Base-by-base conservation (phyloP, 2,888 invertebrate species). In the Polylopha cassiicola region DNA sequence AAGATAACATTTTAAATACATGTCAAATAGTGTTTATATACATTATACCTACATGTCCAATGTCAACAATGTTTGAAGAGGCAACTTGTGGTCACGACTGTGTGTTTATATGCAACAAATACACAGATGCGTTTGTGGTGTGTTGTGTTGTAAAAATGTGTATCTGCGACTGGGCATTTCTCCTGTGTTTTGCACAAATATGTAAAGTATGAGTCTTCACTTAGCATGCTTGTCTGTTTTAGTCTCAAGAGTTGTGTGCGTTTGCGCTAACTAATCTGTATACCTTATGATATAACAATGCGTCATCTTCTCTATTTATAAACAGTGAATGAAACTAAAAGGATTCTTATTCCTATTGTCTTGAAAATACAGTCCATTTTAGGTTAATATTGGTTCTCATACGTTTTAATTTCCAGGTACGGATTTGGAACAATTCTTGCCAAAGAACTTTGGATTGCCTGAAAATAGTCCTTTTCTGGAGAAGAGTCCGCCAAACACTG, bases 361-460 rank as follows among this genome's bases (percentile, higher is more conserved):
- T 27, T 7, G n/a, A 6, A 21, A 17, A 18, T 20, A 28, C 15
- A 18, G 11, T 11, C 22, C 4, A 3, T 23, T n/a, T 14, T 36
- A 17, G 13, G 16, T 14, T 7, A n/a, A 3, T 11, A 26, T 28
- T 37, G 15, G 11, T 16, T 6, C 18, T 43, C 18, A 22, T 28
- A n/a, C n/a, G n/a, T n/a, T n/a, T n/a, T 32, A 33, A 39, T 51
- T 82, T 81, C 39, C 78, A 86, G 86, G 86, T 57, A 89, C 89
- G 53, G 87, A 89, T 52, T 69, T 89, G 61, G 89, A 87, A 58
- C 85, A 88, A 61, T 89, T 86, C 68, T 73, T 89, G 73, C 89
- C 89, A 62, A 89, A 89, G 75, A 87, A 88, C 68, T 89, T 86
- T 69, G 88, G 89, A 51, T 74, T 89, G 48, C 89, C 89, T 44